Base-by-base conservation (phyloP, 1,140 invertebrate genomes). In the Holcopasites calliopsidis region DNA sequence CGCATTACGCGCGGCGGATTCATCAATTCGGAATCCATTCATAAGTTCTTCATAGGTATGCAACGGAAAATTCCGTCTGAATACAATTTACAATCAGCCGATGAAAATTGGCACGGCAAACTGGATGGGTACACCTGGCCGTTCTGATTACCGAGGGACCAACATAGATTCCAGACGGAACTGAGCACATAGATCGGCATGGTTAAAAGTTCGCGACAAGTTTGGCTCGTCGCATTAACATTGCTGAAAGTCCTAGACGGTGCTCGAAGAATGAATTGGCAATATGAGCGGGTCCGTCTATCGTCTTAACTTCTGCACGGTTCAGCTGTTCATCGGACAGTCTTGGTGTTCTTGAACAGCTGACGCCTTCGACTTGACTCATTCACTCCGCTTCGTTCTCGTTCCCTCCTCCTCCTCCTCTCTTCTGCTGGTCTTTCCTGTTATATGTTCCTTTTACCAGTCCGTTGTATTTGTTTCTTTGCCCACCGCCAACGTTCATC, bases 121-220 rank as follows among this genome's bases (percentile, higher is more conserved):
- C 50, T 33, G 18, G 16, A 26, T 5, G 55, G 21, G 8, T 23
- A 28, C 42, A 54, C 18, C 44, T 35, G 38, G 26, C 55, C 11
- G n/a, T 13, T 50, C n/a, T 21, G 31, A 77, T 26, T 31, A 47
- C 66, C 40, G 54, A n/a, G n/a, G n/a, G n/a, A n/a, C 26, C 44
- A 18, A 52, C 23, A 8, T 33, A 8, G 44, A 52, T 69, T 54
- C 57, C 42, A 68, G 50, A 62, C 38, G 47, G 57, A 23, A 52
- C 74, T 62, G n/a, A n/a, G 18, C 47, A 38, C 69, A 52, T 60
- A 78, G 77, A 83, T 80, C 79, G 77, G 58, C 69, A 79, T 82
- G 49, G 38, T 73, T 73, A 68, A 65, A 73, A 55, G 21, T 52
- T 72, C 13, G 47, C 38, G 35, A 40, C 58, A 31, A 35, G n/a